Conservation (phyloP, 2,888 invertebrate species). For the Phanerotoma sp. region DNA sequence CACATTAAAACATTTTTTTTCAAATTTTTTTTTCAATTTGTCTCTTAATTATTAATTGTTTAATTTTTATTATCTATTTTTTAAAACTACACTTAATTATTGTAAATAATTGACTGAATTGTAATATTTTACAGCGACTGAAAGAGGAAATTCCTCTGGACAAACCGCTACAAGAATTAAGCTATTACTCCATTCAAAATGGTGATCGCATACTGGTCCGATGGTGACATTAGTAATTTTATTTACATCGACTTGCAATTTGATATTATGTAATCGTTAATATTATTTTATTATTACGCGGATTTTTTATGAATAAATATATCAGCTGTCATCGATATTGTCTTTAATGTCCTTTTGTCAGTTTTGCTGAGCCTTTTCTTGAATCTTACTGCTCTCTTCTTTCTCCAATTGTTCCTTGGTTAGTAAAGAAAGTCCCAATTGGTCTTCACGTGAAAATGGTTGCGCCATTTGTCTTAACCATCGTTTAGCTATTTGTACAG, state of each 20-base stretch:
- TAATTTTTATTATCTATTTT: neutral
- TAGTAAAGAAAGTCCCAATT: conserved; percentile 83
- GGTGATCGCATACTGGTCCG: conserved; percentile 78
- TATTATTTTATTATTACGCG: conserved; percentile 5
- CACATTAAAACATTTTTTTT: too few relatives aligned
- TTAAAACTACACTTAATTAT: neutral
- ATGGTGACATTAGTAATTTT: conserved; percentile 57
- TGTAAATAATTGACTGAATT: neutral
- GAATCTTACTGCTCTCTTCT: conserved; percentile 68
- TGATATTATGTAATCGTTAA: conserved; percentile 40
- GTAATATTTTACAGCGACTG: conserved; percentile 56
- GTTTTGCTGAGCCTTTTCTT: conserved; percentile 62
- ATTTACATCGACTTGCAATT: conserved; percentile 23
- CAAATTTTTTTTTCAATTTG: too few relatives aligned
- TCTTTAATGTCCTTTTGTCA: conserved; percentile 29
- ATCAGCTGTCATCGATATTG: neutral
- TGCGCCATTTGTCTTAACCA: conserved; percentile 99
- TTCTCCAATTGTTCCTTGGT: conserved; percentile 84
- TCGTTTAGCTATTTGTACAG: conserved; percentile 84
- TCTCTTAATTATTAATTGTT: too few relatives aligned
- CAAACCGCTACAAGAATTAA: conserved; percentile 79
- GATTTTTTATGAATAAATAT: neutral
- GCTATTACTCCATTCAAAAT: conserved; percentile 81
- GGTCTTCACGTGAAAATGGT: conserved; percentile 92
- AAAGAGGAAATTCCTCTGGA: conserved; percentile 75